A percentile compares a stretch with the other conserved stretches of the same genome.
Evolutionary conservation across 2,888 invertebrate genomes (phyloP).

Genomic region (Drosophila fulvimacula): DNA sequence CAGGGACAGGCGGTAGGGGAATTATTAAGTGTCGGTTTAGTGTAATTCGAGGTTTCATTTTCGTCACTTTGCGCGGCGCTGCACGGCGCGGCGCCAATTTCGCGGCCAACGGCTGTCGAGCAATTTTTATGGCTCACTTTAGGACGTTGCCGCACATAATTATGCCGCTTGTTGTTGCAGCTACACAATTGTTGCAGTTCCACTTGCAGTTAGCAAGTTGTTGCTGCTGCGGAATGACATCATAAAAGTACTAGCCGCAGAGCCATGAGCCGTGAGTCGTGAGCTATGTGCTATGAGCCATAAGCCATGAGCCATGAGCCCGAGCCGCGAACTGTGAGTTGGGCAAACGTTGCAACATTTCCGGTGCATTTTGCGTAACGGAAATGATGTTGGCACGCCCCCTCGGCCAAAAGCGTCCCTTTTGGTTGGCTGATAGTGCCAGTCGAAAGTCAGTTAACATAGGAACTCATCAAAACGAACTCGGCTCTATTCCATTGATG

Average conservation of each 20-base stretch:
- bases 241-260: constrained; percentile 56
- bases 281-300: constrained; percentile 1
- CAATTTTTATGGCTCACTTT: constrained; percentile 67
- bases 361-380: constrained; percentile 76
- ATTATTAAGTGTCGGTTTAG: constrained; percentile 81
- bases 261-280: not conserved
- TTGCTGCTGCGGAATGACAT: constrained; percentile 62
- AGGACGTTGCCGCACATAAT: constrained; percentile 58
- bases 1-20: constrained; percentile 39
- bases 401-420: not conserved
- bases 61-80: constrained; percentile 70
- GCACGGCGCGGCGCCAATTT: constrained; percentile 63
- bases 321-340: constrained; percentile 13
- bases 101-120: constrained; percentile 49
- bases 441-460: constrained; percentile 1
- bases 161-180: constrained; percentile 54
- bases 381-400: constrained; percentile 58
- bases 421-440: not conserved
- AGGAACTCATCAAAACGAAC: constrained; percentile 34
- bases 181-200: constrained; percentile 42
- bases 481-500: constrained; percentile 8
- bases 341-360: constrained; percentile 65
- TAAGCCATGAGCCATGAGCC: not conserved
- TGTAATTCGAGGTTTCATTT: constrained; percentile 80
- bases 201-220: constrained; percentile 26